A percentile compares a stretch with the other conserved stretches of the same genome.
Conservation (phyloP, 2,797 vertebrate genomes). For the Lacerta viridis region DNA sequence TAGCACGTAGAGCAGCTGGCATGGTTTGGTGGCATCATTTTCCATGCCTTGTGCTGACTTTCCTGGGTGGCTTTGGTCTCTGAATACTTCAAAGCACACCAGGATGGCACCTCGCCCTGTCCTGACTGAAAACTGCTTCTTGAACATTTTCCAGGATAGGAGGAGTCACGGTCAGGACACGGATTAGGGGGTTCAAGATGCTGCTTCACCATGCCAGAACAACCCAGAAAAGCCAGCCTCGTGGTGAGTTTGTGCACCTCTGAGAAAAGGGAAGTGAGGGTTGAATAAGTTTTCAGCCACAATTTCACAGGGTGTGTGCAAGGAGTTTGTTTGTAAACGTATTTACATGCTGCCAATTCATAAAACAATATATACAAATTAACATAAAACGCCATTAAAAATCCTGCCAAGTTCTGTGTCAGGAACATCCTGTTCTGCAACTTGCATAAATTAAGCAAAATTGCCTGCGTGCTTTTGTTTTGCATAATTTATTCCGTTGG, state of each 20-base stretch:
- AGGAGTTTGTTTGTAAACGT: neutral
- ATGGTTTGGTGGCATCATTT: neutral
- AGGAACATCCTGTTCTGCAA: too few species aligned
- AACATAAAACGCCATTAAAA: too few species aligned
- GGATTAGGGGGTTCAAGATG: neutral
- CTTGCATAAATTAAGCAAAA: neutral
- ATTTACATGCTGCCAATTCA: too few species aligned
- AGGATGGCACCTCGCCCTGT: too few species aligned
- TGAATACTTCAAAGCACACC: neutral
- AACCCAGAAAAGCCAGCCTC: neutral
- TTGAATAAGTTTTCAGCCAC: too few species aligned
- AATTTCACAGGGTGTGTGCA: neutral
- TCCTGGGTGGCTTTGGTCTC: neutral
- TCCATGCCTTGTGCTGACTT: neutral
- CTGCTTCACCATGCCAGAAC: neutral
- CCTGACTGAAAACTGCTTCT: slow-evolving; percentile 13
- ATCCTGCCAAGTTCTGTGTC: too few species aligned
- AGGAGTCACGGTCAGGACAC: neutral
- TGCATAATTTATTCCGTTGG: neutral
- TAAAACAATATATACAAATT: too few species aligned
- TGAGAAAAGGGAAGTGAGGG: neutral
- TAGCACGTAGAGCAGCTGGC: neutral
- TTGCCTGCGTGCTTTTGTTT: neutral
- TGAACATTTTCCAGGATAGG: slow-evolving; percentile 7
- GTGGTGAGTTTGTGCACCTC: neutral